phyloP scores from a whole-genome alignment of 2,797 vertebrate genomes.

The Periophthalmus magnuspinnatus region DNA sequence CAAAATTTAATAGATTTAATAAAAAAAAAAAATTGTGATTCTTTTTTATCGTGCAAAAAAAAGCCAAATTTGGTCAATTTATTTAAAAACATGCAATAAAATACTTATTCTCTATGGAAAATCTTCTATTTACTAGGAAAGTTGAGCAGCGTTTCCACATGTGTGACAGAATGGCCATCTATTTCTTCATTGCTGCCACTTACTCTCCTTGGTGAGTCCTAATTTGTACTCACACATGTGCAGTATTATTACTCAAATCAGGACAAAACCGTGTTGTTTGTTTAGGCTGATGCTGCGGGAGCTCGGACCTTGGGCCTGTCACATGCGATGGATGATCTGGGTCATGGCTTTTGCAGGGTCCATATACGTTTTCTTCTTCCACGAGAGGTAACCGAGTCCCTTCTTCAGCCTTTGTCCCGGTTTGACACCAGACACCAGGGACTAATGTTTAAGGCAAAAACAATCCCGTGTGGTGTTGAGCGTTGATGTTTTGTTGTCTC shows the following conservation, averaged over 20 bases:
- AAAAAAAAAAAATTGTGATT: too few relatives aligned
- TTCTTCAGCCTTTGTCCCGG: slow-evolving; percentile 1
- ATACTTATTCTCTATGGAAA: not conserved
- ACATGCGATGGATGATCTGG: slow-evolving; percentile 98
- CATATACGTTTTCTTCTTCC: slow-evolving; percentile 89
- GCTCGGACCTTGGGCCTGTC: slow-evolving; percentile 90
- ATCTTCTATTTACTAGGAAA: slow-evolving; percentile 64
- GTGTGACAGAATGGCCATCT: slow-evolving; percentile 94
- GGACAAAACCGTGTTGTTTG: not conserved
- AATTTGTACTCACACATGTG: not conserved
- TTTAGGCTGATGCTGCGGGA: slow-evolving; percentile 93
- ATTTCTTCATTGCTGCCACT: slow-evolving; percentile 93
- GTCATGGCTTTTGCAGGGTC: slow-evolving; percentile 90
- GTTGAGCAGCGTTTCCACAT: slow-evolving; percentile 93
- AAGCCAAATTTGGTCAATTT: not conserved
- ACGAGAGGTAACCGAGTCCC: slow-evolving; percentile 84
- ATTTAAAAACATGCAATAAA: not conserved
- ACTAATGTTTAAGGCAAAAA: slow-evolving; percentile 25
- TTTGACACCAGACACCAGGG: slow-evolving; percentile 23
- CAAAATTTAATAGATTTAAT: too few relatives aligned
- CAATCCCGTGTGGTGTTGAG: not conserved
- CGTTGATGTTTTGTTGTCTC: slow-evolving; percentile 15
- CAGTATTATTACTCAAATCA: not conserved
- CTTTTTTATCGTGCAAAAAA: too few relatives aligned
- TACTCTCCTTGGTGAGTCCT: slow-evolving; percentile 90